Conservation (phyloP, 2,888 invertebrate genomes). For the Harpalus rufipes region DNA sequence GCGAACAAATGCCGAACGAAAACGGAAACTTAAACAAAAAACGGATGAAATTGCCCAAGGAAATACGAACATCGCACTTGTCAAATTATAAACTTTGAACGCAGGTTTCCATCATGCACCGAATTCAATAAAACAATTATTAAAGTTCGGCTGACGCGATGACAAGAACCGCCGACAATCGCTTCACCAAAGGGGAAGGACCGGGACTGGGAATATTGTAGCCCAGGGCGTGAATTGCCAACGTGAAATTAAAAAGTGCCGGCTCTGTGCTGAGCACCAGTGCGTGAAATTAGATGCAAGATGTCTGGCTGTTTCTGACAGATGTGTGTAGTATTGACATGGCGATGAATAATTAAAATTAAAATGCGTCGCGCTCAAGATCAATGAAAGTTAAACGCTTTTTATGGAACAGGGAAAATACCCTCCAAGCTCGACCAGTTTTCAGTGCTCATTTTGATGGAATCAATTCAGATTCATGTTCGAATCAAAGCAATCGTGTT, state of each 20-base stretch:
- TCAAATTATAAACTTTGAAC: conserved; percentile 60
- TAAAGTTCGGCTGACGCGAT: conserved; percentile 50
- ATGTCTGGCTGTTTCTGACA: conserved; percentile 26
- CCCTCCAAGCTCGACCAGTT: no score
- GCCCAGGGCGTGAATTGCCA: conserved; percentile 2
- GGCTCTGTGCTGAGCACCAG: not conserved
- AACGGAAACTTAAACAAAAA: conserved; percentile 40
- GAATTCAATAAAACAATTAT: conserved; percentile 62
- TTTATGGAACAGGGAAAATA: conserved; percentile 2
- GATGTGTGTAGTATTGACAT: not conserved
- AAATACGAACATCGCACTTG: conserved; percentile 45
- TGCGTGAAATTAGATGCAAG: conserved; percentile 48
- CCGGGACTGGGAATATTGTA: not conserved
- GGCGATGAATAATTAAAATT: conserved; percentile 44
- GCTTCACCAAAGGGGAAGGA: not conserved
- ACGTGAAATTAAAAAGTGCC: conserved; percentile 45
- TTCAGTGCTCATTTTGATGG: conserved; percentile 19
- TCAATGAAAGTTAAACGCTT: conserved; percentile 40
- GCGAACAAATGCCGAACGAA: conserved; percentile 28
- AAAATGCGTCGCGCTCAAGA: conserved; percentile 8
- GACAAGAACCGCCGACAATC: conserved; percentile 19
- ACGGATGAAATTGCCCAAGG: conserved; percentile 47
- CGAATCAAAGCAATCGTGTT: conserved; percentile 44
- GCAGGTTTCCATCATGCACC: conserved; percentile 52
- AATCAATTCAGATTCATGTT: conserved; percentile 35